A percentile compares a stretch with the other conserved stretches of the same genome.
These are phyloP conservation scores for Actenoides lindsayi DNA, from an alignment of 2,113 vertebrate genomes.

Conservation along the genomic window DNA sequence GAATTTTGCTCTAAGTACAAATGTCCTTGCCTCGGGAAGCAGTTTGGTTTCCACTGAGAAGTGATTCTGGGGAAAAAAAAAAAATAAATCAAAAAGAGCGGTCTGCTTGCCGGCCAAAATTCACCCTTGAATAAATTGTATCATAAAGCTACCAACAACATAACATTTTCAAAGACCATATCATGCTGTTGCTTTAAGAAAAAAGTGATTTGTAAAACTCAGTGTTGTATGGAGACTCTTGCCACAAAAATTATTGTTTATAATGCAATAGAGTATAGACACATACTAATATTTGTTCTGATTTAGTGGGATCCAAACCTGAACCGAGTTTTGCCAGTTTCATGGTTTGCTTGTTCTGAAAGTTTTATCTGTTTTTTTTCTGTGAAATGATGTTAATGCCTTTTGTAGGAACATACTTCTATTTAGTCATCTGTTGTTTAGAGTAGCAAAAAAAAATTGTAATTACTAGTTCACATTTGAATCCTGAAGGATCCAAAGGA, in stretches of 20 bases:
- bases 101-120: not conserved
- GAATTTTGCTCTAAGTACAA: constrained; percentile 32
- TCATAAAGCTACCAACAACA: not conserved
- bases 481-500: not conserved
- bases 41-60: constrained; percentile 7
- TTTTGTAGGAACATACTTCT: not conserved
- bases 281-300: not conserved
- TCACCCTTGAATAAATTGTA: not conserved
- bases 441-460: not conserved
- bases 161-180: not conserved
- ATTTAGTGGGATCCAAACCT: not conserved
- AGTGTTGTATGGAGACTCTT: not conserved
- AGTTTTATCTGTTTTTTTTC: not conserved
- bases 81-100: constrained; percentile 2
- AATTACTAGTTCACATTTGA: not conserved
- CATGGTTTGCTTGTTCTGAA: not conserved
- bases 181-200: not conserved
- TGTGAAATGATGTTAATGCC: not conserved
- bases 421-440: not conserved
- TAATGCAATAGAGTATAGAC: not conserved
- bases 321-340: not conserved
- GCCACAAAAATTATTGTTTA: not conserved
- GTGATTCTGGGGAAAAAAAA: not conserved
- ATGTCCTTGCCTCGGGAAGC: constrained; percentile 27
- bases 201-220: not conserved